Conservation (phyloP, 2,888 invertebrate genomes). For the Aleiodes leptofemur region DNA sequence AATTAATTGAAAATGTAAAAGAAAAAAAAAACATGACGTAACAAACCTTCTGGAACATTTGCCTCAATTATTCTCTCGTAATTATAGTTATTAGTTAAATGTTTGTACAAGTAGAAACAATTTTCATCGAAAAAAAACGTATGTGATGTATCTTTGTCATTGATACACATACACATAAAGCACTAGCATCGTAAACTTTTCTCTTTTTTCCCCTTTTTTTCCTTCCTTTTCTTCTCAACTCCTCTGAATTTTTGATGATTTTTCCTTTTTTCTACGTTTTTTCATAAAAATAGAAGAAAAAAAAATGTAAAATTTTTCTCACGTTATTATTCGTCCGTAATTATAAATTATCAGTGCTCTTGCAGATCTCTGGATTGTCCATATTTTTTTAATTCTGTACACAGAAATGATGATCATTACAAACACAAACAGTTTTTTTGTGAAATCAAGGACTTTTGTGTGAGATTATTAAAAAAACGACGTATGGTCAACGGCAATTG, state of each 20-base stretch:
- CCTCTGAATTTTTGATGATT: slow-evolving; percentile 26
- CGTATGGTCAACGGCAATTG: too few relatives aligned
- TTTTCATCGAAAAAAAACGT: slow-evolving; percentile 34
- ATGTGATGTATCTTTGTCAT: slow-evolving; percentile 43
- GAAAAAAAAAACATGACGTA: background rate
- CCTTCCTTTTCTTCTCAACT: background rate
- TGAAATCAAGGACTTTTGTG: slow-evolving; percentile 45
- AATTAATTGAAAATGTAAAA: too few relatives aligned
- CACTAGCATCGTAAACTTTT: slow-evolving; percentile 48
- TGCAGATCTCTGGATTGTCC: slow-evolving; percentile 51
- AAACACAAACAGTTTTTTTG: slow-evolving; percentile 43
- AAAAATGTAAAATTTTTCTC: background rate
- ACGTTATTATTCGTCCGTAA: slow-evolving; percentile 38
- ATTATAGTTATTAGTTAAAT: background rate
- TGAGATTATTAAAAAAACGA: too few relatives aligned
- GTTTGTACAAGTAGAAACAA: background rate
- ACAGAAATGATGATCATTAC: slow-evolving; percentile 55
- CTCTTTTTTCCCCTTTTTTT: slow-evolving; percentile 1
- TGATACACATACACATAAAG: slow-evolving; percentile 45
- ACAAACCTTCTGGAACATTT: slow-evolving; percentile 12
- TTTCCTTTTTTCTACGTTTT: slow-evolving; percentile 25
- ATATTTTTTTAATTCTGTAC: slow-evolving; percentile 54
- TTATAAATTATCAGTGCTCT: slow-evolving; percentile 52
- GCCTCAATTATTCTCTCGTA: background rate
- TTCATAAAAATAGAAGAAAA: slow-evolving; percentile 23